A percentile compares a stretch with the other conserved stretches of the same genome.
phyloP scores from a whole-genome alignment of 2,113 vertebrate genomes.

The mouse (Mus musculus) region GRCm39 chr12:59042501-59043000 shows the following conservation, averaged over 20 bases:
- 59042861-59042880: background rate
- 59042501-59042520: accelerated
- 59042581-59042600: background rate
- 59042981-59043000: background rate
- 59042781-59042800: background rate
- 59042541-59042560: background rate
- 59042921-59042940: background rate
- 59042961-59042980: background rate
- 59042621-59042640: background rate
- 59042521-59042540: accelerated
- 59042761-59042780: background rate
- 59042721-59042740: background rate
- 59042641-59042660: background rate
- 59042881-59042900: background rate
- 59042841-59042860: background rate
- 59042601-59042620: background rate
- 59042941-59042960: background rate
- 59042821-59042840: background rate
- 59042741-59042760: background rate
- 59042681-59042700: background rate
- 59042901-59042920: background rate
- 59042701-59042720: background rate
- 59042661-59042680: background rate
- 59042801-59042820: background rate
- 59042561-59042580: background rate